phyloP scores from a whole-genome alignment of 2,113 vertebrate species.

The Eretmochelys imbricata region DNA sequence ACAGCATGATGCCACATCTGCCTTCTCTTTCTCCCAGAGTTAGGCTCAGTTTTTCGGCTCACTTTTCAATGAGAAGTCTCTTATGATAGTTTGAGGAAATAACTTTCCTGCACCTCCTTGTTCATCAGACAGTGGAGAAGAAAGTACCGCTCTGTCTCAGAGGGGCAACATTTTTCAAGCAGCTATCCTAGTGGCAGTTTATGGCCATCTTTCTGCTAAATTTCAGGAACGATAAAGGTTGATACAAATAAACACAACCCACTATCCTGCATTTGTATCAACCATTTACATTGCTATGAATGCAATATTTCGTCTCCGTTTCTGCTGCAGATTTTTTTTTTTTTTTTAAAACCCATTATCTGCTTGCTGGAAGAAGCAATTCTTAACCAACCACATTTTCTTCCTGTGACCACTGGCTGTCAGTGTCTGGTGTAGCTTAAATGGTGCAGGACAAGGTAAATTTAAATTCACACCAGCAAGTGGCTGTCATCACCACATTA shows the following conservation, averaged over 20 bases:
- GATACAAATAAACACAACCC: not conserved
- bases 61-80: not conserved
- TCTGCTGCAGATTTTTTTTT: not conserved
- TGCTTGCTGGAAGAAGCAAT: conserved; percentile 31
- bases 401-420: not conserved
- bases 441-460: conserved; percentile 42
- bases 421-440: conserved; percentile 41
- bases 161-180: not conserved
- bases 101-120: not conserved
- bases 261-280: not conserved
- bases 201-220: not conserved
- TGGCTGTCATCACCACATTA: conserved; percentile 17
- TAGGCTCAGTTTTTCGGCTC: not conserved
- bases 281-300: not conserved
- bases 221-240: not conserved
- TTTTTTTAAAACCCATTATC: not conserved
- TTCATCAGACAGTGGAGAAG: not conserved
- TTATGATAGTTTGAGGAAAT: not conserved
- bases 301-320: not conserved
- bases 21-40: not conserved
- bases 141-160: not conserved
- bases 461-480: conserved; percentile 59
- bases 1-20: accelerated
- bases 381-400: conserved; percentile 10
- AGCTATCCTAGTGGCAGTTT: not conserved